Base-by-base conservation (phyloP, 1,140 invertebrate species). In the Plectus sambesii region DNA sequence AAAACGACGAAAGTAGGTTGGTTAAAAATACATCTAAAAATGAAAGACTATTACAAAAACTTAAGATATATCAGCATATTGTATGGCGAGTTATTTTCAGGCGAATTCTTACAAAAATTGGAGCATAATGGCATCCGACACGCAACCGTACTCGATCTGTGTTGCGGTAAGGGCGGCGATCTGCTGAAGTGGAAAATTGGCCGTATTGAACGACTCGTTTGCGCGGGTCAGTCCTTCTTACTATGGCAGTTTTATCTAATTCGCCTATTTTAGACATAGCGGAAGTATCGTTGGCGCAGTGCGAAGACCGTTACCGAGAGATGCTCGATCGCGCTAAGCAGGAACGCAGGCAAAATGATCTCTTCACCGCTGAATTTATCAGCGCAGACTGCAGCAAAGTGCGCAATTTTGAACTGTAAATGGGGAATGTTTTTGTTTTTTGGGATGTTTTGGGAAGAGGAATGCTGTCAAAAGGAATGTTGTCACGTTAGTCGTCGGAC, bases 121-220 rank as follows among this genome's bases (percentile, higher is more conserved):
- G 78, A 78, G 56, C 71, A 79, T 51, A 72, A 72, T 27, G 78
- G 79, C 43, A 78, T 77, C 24, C 70, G 73, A 4, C 41, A 56
- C 6, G 53, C 74, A 6, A 57, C 46, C 20, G 77, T 80, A 0
- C 61, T 82, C 12, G 80, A 82, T 61, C 60, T 82, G 29, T 78
- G 77, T 43, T 80, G 77, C 64, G 93, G 93, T 2, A 98, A 98
- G 78, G 93, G 93, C 19, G 93, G 93, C 1, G 93, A 96, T 74
- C 73, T 98, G 15, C 74, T 84, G 1, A 98, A 98, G 72, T 99
- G 90, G 89, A 79, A 81, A 54, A 88, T 87, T 63, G 81, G 78
- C 2, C 74, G 77, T 49, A 83, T 93, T 29, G 74, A 78, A 5
- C 81, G 88, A 73, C 72, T 96, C n/a, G 82, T 96, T 39, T 92